Percentiles rank a stretch among this genome's conserved stretches.
These are phyloP conservation scores for Ophioderma brevispina DNA, from an alignment of 35 echinoderm and acorn worm species.

Conservation along the genomic window DNA sequence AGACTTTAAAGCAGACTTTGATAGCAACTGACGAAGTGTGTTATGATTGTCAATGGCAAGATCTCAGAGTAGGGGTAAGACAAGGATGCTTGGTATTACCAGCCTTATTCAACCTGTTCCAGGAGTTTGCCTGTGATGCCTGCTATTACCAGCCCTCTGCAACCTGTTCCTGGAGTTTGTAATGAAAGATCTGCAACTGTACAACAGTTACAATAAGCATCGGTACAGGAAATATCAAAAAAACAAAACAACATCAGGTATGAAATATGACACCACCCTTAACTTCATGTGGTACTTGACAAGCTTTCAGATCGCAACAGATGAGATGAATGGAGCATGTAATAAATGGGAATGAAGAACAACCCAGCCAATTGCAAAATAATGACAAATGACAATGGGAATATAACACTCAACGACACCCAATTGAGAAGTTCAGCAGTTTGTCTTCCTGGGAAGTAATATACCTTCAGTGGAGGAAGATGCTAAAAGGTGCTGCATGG, in stretches of 20 bases:
- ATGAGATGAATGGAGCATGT: neutral
- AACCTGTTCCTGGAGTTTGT: neutral
- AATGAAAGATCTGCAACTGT: neutral
- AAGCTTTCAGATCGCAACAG: neutral
- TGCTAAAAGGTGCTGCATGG: neutral
- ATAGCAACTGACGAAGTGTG: neutral
- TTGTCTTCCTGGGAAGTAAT: neutral
- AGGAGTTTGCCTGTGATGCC: neutral
- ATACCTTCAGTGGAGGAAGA: neutral
- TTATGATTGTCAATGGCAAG: neutral
- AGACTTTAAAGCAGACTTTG: neutral
- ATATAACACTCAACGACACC: neutral
- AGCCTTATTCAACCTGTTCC: no score
- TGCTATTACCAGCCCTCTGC: neutral
- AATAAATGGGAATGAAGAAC: neutral
- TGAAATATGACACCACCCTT: neutral
- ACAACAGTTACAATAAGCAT: neutral
- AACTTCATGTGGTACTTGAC: neutral
- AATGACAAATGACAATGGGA: neutral
- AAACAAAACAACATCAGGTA: neutral
- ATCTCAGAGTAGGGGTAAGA: neutral
- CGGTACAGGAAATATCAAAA: neutral
- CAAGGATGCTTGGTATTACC: no score
- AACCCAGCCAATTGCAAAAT: neutral
- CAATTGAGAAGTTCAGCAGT: neutral